These are phyloP conservation scores for Lapara coniferarum DNA, from an alignment of 2,888 invertebrate genomes.

Conservation along the genomic window DNA sequence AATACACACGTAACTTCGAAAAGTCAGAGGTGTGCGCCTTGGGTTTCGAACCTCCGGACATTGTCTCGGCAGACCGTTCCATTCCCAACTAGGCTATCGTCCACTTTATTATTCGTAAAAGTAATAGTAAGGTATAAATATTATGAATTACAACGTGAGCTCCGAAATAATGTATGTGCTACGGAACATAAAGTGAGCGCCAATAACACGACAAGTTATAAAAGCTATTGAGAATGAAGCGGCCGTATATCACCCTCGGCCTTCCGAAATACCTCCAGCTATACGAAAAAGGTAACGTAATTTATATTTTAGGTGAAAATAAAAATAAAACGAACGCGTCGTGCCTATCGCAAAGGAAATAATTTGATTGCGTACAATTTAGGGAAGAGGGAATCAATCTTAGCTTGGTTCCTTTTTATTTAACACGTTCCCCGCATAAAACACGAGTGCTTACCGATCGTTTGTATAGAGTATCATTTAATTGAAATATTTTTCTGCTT, in stretches of 20 bases:
- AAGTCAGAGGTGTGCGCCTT: no score
- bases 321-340: constrained; percentile 25
- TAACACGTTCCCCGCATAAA: constrained; percentile 15
- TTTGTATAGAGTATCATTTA: constrained; percentile 8
- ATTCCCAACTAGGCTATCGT: no score
- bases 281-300: constrained; percentile 18
- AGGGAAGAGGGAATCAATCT: constrained; percentile 30
- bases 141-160: no score
- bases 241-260: constrained; percentile 8
- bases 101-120: no score
- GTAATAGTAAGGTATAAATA: no score
- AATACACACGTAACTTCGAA: no score
- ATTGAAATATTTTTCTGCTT: constrained; percentile 12
- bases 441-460: constrained; percentile 17
- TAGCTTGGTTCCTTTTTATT: constrained; percentile 27
- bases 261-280: constrained; percentile 10
- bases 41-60: no score
- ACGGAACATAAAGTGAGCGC: neutral
- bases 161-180: neutral
- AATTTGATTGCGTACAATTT: constrained; percentile 31
- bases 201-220: constrained; percentile 10
- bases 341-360: constrained; percentile 28
- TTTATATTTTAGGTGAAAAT: constrained; percentile 28
- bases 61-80: no score
- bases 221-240: constrained; percentile 11